Base-by-base conservation (phyloP, 2,888 invertebrate genomes). In the Operophtera brumata region DNA sequence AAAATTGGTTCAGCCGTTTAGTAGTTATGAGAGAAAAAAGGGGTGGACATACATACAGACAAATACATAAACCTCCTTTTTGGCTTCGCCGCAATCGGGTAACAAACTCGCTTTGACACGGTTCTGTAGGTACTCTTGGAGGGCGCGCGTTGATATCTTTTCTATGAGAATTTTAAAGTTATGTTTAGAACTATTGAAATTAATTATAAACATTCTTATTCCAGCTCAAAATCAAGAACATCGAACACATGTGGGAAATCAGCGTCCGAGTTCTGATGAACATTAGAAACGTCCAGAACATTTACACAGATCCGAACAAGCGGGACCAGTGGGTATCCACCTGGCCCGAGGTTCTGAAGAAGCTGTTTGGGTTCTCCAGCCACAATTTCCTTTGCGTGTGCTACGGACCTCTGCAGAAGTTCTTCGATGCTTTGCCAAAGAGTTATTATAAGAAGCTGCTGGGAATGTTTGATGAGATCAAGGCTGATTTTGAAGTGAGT, bases 351-450 rank as follows among this genome's bases (percentile, higher is more conserved):
- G 81, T 95, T 0, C 71, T 95, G 0, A 94, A 93, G 70, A 93
- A 91, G 67, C 48, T 93, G 12, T 78, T 92, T 2, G 91, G 93
- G n/a, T 69, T 87, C 50, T 95, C 95, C 0, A 82, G 92, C 6
- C 93, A 94, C 68, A 94, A 93, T n/a, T 84, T 94, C 13, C 91
- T 93, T 0, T 92, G 93, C 25, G 90, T 95, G 0, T 74, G 84
- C 1, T 93, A 94, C 46, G 94, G 93, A 0, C 91, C 94, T 1
- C 53, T 92, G 52, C 92, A 92, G 67, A 93, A 92, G 69, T 84
- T 94, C 57, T 91, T 90, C 67, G 91, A 93, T 65, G 84, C 90
- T 14, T 77, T 93, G 57, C 92, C 93, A 54, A 87, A 90, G 67
- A 90, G 89, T 56, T 86, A 91, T 66, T 91, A 91, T 67, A 80